A percentile compares a stretch with the other conserved stretches of the same genome.
Evolutionary conservation across 1,140 invertebrate species (phyloP).

Genomic region (Ceratina calcarata): DNA sequence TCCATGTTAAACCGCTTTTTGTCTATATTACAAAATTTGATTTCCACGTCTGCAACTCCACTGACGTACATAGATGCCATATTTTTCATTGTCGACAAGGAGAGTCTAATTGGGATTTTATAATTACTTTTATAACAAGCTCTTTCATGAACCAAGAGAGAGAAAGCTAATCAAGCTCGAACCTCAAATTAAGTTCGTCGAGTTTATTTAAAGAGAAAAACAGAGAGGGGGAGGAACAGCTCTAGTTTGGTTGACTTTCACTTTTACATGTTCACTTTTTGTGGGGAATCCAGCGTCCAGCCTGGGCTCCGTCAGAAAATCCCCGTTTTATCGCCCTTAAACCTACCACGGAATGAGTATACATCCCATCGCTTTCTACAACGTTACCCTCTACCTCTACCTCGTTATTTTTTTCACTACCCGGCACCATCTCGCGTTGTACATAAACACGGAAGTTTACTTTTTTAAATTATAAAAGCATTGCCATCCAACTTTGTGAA

Average conservation of each 20-base stretch:
- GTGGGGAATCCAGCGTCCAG: neutral
- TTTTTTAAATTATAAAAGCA: neutral
- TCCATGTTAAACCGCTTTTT: too few species aligned
- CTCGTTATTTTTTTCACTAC: neutral
- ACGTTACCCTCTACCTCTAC: neutral
- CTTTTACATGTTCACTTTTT: neutral
- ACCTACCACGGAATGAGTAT: neutral
- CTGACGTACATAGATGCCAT: too few species aligned
- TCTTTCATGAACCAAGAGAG: neutral
- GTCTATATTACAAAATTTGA: too few species aligned
- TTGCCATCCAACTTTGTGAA: neutral
- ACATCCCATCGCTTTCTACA: neutral
- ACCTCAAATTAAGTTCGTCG: neutral
- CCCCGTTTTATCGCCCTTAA: conserved; percentile 17
- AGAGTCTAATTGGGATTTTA: neutral
- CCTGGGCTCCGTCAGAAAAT: neutral
- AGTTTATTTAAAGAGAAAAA: neutral
- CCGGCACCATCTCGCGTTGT: neutral
- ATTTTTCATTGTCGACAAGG: too few species aligned
- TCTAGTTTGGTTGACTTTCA: conserved; percentile 1
- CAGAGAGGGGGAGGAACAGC: too few species aligned
- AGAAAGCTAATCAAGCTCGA: neutral
- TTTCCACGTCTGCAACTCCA: too few species aligned
- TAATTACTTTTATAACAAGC: neutral
- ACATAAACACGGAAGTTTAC: neutral